phyloP scores from a whole-genome alignment of 92 coral and sea anemone species.

The Actinostola sp. region DNA sequence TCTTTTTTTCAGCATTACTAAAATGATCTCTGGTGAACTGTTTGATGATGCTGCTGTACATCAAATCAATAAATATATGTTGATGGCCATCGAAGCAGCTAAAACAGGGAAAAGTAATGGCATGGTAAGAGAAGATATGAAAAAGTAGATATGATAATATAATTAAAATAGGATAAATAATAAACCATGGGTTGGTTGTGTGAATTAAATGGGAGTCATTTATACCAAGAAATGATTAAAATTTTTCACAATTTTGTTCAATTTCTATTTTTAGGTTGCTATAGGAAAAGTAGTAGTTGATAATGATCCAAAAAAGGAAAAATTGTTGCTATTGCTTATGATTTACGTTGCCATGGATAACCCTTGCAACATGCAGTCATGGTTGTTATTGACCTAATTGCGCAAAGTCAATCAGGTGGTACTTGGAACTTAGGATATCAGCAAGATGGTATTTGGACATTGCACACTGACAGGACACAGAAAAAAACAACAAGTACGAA shows the following conservation, averaged over 20 bases:
- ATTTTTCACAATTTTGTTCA: constrained; percentile 8
- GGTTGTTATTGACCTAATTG: constrained; percentile 92
- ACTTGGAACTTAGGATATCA: constrained; percentile 75
- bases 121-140: constrained; percentile 38
- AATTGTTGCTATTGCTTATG: constrained; percentile 77
- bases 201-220: too few relatives aligned
- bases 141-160: background rate
- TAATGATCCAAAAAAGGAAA: constrained; percentile 59
- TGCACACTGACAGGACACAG: constrained; percentile 1
- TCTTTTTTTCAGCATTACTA: constrained; percentile 66
- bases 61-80: constrained; percentile 65
- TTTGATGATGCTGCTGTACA: constrained; percentile 49
- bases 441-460: constrained; percentile 54
- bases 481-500: background rate
- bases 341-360: constrained; percentile 69
- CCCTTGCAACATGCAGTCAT: constrained; percentile 95
- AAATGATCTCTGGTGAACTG: constrained; percentile 72
- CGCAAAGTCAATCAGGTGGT: constrained; percentile 81
- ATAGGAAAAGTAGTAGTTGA: constrained; percentile 85
- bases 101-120: constrained; percentile 50
- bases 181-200: too few relatives aligned
- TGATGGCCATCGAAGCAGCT: constrained; percentile 67
- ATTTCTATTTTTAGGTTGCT: constrained; percentile 41
- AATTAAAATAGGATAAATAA: too few relatives aligned
- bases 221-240: too few relatives aligned